These are phyloP conservation scores for Myotis daubentonii DNA, from an alignment of 2,797 vertebrate genomes.

Conservation along the genomic window DNA sequence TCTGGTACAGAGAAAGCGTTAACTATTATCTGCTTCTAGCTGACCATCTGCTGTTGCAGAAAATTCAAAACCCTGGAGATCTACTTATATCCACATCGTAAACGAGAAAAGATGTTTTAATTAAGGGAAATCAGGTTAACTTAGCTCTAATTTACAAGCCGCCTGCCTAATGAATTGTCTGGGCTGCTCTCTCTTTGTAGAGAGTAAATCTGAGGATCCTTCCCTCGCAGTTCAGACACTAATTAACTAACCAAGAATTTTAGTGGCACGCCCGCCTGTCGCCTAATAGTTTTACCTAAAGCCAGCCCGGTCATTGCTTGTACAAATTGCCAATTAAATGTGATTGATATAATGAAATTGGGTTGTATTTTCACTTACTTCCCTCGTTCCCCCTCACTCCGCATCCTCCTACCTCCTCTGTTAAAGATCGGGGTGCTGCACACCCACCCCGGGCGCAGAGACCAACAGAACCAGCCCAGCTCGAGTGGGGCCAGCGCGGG, in stretches of 20 bases:
- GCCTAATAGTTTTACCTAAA: conserved; percentile 91
- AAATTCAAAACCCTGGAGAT: conserved; percentile 95
- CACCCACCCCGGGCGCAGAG: not conserved
- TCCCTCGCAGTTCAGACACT: conserved; percentile 91
- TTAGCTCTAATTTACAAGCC: conserved; percentile 94
- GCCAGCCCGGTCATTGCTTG: conserved; percentile 90
- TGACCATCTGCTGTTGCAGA: conserved; percentile 97
- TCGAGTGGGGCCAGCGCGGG: not conserved
- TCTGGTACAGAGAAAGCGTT: conserved; percentile 92
- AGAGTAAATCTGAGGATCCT: conserved; percentile 92
- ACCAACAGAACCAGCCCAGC: not conserved
- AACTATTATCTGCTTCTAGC: conserved; percentile 95
- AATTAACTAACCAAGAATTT: conserved; percentile 93
- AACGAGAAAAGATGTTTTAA: conserved; percentile 96
- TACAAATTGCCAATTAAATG: conserved; percentile 93
- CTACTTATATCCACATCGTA: conserved; percentile 95
- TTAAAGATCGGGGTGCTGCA: not conserved
- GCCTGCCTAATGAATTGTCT: conserved; percentile 94
- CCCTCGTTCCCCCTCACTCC: conserved; percentile 66
- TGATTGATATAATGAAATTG: conserved; percentile 92
- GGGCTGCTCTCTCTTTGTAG: conserved; percentile 93
- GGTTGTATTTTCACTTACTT: conserved; percentile 90
- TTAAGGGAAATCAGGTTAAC: conserved; percentile 95
- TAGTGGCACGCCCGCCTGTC: conserved; percentile 90
- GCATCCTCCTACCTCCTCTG: not conserved